These are phyloP conservation scores for Cordilura impudica DNA, from an alignment of 2,888 invertebrate genomes.

Conservation along the genomic window DNA sequence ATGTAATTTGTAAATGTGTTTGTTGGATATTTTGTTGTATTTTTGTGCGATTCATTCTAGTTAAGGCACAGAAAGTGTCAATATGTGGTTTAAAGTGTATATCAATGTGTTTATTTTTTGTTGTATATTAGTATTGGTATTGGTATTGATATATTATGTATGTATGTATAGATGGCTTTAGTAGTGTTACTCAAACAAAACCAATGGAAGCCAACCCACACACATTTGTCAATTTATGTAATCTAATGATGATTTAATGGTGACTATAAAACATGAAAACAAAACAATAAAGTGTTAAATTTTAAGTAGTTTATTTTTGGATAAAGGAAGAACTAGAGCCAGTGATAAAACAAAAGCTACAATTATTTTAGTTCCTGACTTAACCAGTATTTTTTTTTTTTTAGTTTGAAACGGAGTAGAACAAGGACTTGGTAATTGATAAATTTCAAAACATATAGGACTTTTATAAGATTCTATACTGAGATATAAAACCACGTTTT, in stretches of 20 bases:
- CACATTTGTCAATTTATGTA: slow-evolving; percentile 53
- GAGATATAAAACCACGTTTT: no score
- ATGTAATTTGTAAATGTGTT: background rate
- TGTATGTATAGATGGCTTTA: background rate
- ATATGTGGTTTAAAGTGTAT: slow-evolving; percentile 3
- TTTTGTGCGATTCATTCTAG: background rate
- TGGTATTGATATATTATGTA: background rate
- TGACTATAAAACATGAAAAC: background rate
- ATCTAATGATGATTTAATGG: slow-evolving; percentile 60
- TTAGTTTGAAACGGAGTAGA: no score
- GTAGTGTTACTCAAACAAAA: background rate
- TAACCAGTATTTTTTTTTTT: no score
- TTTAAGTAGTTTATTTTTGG: background rate
- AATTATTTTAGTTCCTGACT: no score
- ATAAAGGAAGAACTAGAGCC: background rate
- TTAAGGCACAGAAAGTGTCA: background rate
- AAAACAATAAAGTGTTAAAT: background rate
- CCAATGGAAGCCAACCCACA: background rate
- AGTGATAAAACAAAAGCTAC: no score
- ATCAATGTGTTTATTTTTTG: slow-evolving; percentile 3
- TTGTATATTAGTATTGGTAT: no score
- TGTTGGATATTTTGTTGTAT: background rate
- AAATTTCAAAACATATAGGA: no score
- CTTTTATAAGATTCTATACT: no score
- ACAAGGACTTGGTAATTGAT: no score